phyloP scores from a whole-genome alignment of 2,888 invertebrate genomes.

The Drosophila recens region DNA sequence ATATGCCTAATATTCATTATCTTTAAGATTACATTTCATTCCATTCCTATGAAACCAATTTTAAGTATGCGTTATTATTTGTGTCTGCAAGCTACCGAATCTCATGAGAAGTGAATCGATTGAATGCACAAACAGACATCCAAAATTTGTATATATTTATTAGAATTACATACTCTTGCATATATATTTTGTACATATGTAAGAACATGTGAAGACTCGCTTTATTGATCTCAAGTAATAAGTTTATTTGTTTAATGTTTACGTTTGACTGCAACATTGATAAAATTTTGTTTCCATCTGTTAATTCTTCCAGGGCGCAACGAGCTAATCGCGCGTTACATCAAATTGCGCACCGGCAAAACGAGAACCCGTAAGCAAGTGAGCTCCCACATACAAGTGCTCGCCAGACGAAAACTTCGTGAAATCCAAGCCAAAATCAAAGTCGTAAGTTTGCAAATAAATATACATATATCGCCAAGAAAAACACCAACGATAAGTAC shows the following conservation, averaged over 20 bases:
- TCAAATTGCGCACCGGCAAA: constrained; percentile 99
- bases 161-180: neutral
- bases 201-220: neutral
- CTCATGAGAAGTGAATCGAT: too few relatives aligned
- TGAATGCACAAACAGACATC: neutral
- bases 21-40: neutral
- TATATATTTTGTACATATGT: too few relatives aligned
- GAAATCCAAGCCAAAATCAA: constrained; percentile 99
- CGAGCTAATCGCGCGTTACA: constrained; percentile 99
- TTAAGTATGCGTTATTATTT: neutral
- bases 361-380: constrained; percentile 99
- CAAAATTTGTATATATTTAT: neutral
- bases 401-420: constrained; percentile 98
- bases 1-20: neutral
- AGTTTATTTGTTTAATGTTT: constrained; percentile 5
- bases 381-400: constrained; percentile 99
- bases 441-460: constrained; percentile 90
- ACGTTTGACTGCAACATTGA: constrained; percentile 26
- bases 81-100: neutral
- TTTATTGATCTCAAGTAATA: neutral
- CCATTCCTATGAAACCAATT: neutral
- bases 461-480: neutral
- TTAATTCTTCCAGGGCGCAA: constrained; percentile 95
- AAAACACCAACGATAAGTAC: constrained; percentile 4
- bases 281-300: neutral